Evolutionary conservation across 2,797 vertebrate species (phyloP).

Genomic region (Eremophila alpestris): DNA sequence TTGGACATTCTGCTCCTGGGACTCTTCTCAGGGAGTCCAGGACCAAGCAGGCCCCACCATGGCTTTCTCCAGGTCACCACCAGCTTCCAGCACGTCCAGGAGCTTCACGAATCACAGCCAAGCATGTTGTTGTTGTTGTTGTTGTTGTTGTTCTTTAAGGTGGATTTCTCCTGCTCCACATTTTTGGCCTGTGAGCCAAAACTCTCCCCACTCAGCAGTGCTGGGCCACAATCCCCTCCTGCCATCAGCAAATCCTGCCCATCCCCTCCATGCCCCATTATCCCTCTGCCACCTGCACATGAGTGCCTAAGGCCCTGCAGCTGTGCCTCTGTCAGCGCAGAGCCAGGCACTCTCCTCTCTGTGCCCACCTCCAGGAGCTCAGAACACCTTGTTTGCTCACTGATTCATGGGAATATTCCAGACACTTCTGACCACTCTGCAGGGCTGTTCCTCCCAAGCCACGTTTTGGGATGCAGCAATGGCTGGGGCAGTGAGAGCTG

Average conservation of each 20-base stretch:
- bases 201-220: fast-evolving
- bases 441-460: not conserved
- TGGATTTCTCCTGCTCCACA: not conserved
- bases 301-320: not conserved
- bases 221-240: not conserved
- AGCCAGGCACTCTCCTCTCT: not conserved
- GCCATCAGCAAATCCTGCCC: fast-evolving
- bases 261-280: not conserved
- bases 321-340: not conserved
- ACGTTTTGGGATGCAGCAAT: not conserved
- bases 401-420: not conserved
- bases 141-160: too few relatives aligned
- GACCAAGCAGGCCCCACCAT: fast-evolving
- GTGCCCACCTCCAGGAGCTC: not conserved
- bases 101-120: not conserved
- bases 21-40: not conserved
- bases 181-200: not conserved
- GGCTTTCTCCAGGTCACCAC: not conserved
- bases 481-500: not conserved
- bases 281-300: not conserved
- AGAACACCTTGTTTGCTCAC: fast-evolving
- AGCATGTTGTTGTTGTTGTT: fast-evolving
- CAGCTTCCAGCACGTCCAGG: not conserved
- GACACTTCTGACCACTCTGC: not conserved
- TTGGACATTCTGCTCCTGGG: not conserved